These are phyloP conservation scores for Cyrtorhinus lividipennis DNA, from an alignment of 1,140 invertebrate species.

Conservation along the genomic window DNA sequence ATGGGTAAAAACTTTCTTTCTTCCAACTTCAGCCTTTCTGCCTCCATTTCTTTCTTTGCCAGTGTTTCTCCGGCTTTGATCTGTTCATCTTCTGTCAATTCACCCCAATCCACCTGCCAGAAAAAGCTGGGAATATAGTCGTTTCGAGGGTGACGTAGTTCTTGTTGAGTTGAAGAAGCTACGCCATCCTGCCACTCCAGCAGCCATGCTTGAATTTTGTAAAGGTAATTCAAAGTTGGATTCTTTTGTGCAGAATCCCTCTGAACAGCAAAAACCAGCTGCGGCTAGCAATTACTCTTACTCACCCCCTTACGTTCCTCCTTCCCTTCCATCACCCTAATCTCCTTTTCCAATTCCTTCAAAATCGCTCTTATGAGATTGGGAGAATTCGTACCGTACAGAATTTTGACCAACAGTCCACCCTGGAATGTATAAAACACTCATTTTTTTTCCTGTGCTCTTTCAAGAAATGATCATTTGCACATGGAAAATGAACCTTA, in stretches of 20 bases:
- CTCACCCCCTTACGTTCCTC: constrained; percentile 33
- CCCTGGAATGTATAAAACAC: constrained; percentile 36
- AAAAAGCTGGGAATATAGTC: background rate
- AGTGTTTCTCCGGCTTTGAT: constrained; percentile 29
- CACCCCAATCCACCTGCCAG: constrained; percentile 18
- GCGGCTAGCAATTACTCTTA: too few species aligned
- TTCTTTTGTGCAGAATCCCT: too few species aligned
- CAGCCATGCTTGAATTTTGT: too few species aligned
- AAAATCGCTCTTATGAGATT: constrained; percentile 55
- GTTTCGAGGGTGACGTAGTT: background rate
- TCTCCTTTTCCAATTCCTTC: constrained; percentile 53
- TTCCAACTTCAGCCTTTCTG: constrained; percentile 4
- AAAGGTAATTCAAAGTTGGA: too few species aligned
- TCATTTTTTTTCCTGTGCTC: too few species aligned
- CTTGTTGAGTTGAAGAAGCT: too few species aligned
- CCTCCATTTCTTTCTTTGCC: constrained; percentile 29
- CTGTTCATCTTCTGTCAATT: constrained; percentile 32
- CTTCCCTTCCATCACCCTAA: constrained; percentile 34
- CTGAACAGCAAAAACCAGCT: too few species aligned
- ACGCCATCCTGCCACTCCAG: too few species aligned
- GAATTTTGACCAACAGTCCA: constrained; percentile 62
- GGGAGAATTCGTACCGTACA: constrained; percentile 75
- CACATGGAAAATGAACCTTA: too few species aligned
- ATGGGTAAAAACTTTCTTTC: too few species aligned
- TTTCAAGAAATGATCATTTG: too few species aligned